Conservation (phyloP, 2,797 vertebrate genomes). For the Triplophysa bombifrons region DNA sequence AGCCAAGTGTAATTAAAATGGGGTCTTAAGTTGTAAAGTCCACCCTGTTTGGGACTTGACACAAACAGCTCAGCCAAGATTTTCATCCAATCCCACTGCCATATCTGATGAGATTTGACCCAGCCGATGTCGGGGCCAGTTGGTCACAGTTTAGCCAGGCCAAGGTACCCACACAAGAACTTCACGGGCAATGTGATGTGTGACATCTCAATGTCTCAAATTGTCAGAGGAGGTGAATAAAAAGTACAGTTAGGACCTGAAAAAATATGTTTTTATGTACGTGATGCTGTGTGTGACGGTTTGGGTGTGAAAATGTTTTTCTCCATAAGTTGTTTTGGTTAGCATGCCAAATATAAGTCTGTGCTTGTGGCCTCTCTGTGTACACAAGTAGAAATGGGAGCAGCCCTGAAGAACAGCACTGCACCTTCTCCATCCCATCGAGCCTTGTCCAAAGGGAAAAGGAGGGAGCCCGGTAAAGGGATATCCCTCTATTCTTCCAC, state of each 20-base stretch:
- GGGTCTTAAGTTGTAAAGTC: conserved; percentile 68
- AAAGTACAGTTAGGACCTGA: background rate
- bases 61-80: conserved; percentile 45
- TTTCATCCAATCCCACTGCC: conserved; percentile 10
- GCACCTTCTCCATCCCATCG: conserved; percentile 63
- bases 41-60: conserved; percentile 48
- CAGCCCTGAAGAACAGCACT: conserved; percentile 5
- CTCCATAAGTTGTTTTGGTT: background rate
- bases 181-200: background rate
- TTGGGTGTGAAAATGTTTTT: background rate
- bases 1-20: conserved; percentile 73
- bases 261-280: conserved; percentile 1
- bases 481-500: conserved; percentile 85
- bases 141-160: conserved; percentile 4
- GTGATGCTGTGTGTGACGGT: background rate
- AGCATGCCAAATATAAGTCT: background rate
- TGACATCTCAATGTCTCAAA: background rate
- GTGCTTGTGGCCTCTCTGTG: conserved; percentile 3
- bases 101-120: conserved; percentile 44
- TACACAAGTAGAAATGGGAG: background rate
- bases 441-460: conserved; percentile 75
- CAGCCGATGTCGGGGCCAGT: conserved; percentile 12
- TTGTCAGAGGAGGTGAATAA: too few relatives aligned
- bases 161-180: background rate
- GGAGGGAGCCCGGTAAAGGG: conserved; percentile 79